Conservation (phyloP, 2,797 vertebrate genomes). For the Girardinus metallicus region DNA sequence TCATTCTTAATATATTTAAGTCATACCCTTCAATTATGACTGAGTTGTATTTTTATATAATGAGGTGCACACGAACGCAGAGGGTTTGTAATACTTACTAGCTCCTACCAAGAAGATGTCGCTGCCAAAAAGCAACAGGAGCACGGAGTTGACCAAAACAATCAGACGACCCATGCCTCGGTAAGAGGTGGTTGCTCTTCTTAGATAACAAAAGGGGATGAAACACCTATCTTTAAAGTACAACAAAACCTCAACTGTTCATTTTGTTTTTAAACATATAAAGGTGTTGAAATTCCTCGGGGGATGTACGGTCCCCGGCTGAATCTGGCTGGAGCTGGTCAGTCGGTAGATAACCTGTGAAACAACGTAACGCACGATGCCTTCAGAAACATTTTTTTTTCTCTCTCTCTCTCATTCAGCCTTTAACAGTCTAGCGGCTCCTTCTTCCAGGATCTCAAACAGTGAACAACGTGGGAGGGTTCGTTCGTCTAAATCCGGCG, state of each 20-base stretch:
- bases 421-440: slow-evolving; percentile 57
- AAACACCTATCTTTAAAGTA: slow-evolving; percentile 35
- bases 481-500: slow-evolving; percentile 10
- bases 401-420: slow-evolving; percentile 35
- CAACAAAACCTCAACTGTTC: slow-evolving; percentile 41
- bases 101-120: slow-evolving; percentile 90
- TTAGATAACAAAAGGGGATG: slow-evolving; percentile 21
- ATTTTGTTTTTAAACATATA: slow-evolving; percentile 25
- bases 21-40: background rate
- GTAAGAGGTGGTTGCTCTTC: slow-evolving; percentile 36
- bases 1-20: background rate
- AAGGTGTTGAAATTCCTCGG: slow-evolving; percentile 24
- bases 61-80: background rate
- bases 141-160: slow-evolving; percentile 84
- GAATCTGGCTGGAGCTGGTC: slow-evolving; percentile 43
- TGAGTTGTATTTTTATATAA: background rate
- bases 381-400: slow-evolving; percentile 49
- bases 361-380: slow-evolving; percentile 38
- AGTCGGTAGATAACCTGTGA: slow-evolving; percentile 37
- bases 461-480: slow-evolving; percentile 3
- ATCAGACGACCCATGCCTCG: slow-evolving; percentile 85
- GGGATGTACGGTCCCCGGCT: slow-evolving; percentile 2
- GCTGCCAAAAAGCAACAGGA: slow-evolving; percentile 92
- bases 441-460: slow-evolving; percentile 31
- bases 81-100: slow-evolving; percentile 83